Base-by-base conservation (phyloP, 2,113 vertebrate species). In the Mesoclemmys tuberculata region DNA sequence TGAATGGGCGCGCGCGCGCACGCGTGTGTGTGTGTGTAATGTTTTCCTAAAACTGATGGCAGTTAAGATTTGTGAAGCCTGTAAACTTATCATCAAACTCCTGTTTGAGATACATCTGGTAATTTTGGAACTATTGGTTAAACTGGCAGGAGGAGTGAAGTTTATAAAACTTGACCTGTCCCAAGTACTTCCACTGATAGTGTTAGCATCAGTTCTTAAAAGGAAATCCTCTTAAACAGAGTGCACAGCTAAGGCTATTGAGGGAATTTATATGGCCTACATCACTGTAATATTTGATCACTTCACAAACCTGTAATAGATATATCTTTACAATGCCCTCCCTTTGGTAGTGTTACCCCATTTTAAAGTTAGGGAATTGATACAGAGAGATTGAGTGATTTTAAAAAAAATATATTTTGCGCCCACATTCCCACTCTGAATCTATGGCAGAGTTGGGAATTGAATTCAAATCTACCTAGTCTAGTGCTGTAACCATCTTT, bases 381-480 rank as follows among this genome's bases (percentile, higher is more conserved):
- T 95, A 84, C 80, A 83, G 61, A 94, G 93, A 96, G 93, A 95
- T 94, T 78, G 93, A 96, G 44, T 94, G 92, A 79, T 94, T 80
- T 54, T 54, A 6, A 4, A 46, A 46, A 46, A 46, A 46, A 46
- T 6, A 46, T 4, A n/a, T n/a, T n/a, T 18, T 64, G 13, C 93
- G 84, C 74, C 81, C 0, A 1, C 82, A 83, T 83, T 90, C 94
- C 85, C 92, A 80, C 22, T 19, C 56, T 84, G 87, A 94, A 93
- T 84, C 0, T 4, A 44, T 44, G 10, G 71, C 21, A 75, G 41
- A 44, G 24, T 13, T 75, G 71, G 24, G 38, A 75, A 44, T 24
- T 12, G 71, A 75, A 8, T 13, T 68, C 35, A 38, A 46, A 16
- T 77, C 74, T 44, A 24, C 41, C 41, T 44, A 7, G 3, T 46